Base-by-base conservation (phyloP, 2,797 vertebrate species). In the Smutsia gigantea region DNA sequence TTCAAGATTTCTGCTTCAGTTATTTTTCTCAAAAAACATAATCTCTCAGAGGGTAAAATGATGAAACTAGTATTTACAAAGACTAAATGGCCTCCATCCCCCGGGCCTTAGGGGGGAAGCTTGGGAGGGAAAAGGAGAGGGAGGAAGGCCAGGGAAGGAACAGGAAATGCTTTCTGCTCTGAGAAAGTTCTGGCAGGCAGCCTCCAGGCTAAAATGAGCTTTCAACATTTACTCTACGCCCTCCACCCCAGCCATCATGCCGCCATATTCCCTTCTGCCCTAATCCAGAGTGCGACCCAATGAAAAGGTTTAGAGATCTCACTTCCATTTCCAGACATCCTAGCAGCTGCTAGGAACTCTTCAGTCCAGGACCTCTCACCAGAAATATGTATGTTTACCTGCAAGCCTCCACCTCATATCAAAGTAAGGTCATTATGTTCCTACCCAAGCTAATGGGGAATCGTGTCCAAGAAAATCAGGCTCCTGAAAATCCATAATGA, bases 1-100 rank as follows among this genome's bases (percentile, higher is more conserved):
- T 93, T 94, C 49, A 77, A 96, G 79, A 34, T 97, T 98, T 98
- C 97, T 97, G 97, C 97, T 97, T 98, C 97, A 97, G 94, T 97
- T 97, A 59, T 82, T 94, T 71, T 83, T 37, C 75, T 98, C 87
- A 97, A 97, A 97, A 97, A 72, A 8, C 93, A 53, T 97, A 96
- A 97, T 94, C 97, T 97, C 97, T 95, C 2, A 3, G 71, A 96
- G 94, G 83, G 46, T 85, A 49, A 49, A 17, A 71, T 92, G 95
- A 96, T 51, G 97, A 90, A 92, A 92, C 49, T 42, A 6, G 55
- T 95, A 68, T 97, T 97, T 96, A 88, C 88, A 72, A 71, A 96
- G 89, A 77, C 66, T 86, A 49, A 95, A 53, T 66, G 84, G 91
- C 29, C 93, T 75, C 93, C 59, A 42, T 63, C 74, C 64, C 64